These are phyloP conservation scores for Phymatocera aterrima DNA, from an alignment of 2,888 invertebrate genomes.

Conservation along the genomic window DNA sequence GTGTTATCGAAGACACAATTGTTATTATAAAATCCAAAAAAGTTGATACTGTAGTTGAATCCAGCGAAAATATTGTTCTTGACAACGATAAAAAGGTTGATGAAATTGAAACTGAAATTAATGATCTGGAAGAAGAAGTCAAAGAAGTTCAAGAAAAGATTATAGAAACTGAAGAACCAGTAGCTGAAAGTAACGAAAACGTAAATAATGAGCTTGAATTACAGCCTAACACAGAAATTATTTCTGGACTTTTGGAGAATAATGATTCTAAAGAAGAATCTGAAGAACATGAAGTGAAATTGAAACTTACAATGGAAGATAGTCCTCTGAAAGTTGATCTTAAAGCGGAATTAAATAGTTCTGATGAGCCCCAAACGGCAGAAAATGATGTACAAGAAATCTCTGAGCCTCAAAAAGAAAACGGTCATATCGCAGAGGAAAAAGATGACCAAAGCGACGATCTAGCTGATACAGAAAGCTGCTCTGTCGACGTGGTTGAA, in stretches of 20 bases:
- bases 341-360: slow-evolving; percentile 6
- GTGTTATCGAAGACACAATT: not conserved
- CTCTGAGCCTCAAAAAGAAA: slow-evolving; percentile 12
- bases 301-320: slow-evolving; percentile 24
- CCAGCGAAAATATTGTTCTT: not conserved
- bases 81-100: not conserved
- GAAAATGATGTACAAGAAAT: not conserved
- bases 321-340: slow-evolving; percentile 26
- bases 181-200: slow-evolving; percentile 9
- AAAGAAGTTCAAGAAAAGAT: slow-evolving; percentile 52
- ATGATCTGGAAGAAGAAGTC: not conserved
- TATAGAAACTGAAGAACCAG: slow-evolving; percentile 25
- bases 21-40: slow-evolving; percentile 3
- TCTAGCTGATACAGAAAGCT: slow-evolving; percentile 57
- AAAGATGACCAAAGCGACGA: slow-evolving; percentile 56
- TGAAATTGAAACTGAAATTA: not conserved
- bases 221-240: not conserved
- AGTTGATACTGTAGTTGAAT: not conserved
- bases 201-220: not conserved
- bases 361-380: not conserved
- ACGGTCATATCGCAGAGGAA: slow-evolving; percentile 39
- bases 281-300: slow-evolving; percentile 39
- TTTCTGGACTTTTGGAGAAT: slow-evolving; percentile 9
- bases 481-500: slow-evolving; percentile 62
- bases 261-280: slow-evolving; percentile 43